phyloP scores from a whole-genome alignment of 2,888 invertebrate genomes.

The Petrolisthes manimaculis region DNA sequence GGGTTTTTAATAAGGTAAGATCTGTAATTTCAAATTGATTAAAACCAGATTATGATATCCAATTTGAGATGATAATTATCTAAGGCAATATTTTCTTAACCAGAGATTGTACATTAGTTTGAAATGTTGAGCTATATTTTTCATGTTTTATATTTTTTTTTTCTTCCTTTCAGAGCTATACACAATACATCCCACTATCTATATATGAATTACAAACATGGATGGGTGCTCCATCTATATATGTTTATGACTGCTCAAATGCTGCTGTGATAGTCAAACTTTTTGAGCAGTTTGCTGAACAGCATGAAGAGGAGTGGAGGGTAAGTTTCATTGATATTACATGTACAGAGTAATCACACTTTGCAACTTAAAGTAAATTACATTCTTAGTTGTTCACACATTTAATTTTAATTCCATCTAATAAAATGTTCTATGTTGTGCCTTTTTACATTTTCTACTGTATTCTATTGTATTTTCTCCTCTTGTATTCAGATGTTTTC shows the following conservation, averaged over 20 bases:
- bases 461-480: too few relatives aligned
- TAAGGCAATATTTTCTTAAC: background rate
- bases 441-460: too few relatives aligned
- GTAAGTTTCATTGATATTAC: constrained; percentile 12
- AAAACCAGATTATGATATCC: background rate
- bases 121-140: constrained; percentile 21
- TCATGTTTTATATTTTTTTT: background rate
- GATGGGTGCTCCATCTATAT: constrained; percentile 99
- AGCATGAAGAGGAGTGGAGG: constrained; percentile 83
- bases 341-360: too few relatives aligned
- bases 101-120: background rate
- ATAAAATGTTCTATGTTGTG: too few relatives aligned
- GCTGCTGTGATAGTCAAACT: constrained; percentile 96
- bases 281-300: constrained; percentile 88
- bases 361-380: too few relatives aligned
- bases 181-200: constrained; percentile 98
- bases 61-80: background rate
- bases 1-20: constrained; percentile 95
- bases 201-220: constrained; percentile 98
- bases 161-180: constrained; percentile 82
- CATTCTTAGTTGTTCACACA: too few relatives aligned
- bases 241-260: constrained; percentile 98
- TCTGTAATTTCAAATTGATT: too few relatives aligned
- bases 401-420: too few relatives aligned
- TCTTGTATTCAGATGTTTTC: background rate